A percentile compares a stretch with the other conserved stretches of the same genome.
These are phyloP conservation scores for Holothuria leucospilota DNA, from an alignment of 53 echinoderm and acorn worm species.

Conservation along the genomic window DNA sequence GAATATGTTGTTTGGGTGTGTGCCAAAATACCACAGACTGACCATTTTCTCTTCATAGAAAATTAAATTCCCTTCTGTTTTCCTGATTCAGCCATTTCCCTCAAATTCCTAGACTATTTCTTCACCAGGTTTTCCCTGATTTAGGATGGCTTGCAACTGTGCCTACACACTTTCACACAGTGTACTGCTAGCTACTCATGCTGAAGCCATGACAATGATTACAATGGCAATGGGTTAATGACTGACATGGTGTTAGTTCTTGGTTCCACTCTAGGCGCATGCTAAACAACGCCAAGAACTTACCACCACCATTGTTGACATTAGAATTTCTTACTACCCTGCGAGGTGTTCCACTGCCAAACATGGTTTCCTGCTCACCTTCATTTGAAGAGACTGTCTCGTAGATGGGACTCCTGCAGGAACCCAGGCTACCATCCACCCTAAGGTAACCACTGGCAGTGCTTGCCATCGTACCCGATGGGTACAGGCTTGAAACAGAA, in stretches of 20 bases:
- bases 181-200: neutral
- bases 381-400: slow-evolving; percentile 67
- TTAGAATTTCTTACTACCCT: slow-evolving; percentile 42
- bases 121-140: too few species aligned
- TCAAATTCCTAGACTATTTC: too few species aligned
- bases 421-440: slow-evolving; percentile 41
- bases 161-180: neutral
- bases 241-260: slow-evolving; percentile 32
- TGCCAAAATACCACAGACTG: too few species aligned
- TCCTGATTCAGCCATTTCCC: too few species aligned
- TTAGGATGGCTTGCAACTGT: too few species aligned
- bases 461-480: slow-evolving; percentile 47
- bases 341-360: slow-evolving; percentile 46
- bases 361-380: slow-evolving; percentile 67
- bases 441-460: slow-evolving; percentile 43
- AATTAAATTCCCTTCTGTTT: too few species aligned
- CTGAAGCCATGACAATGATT: slow-evolving; percentile 14
- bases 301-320: slow-evolving; percentile 42
- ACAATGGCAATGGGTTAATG: slow-evolving; percentile 34
- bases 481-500: slow-evolving; percentile 36
- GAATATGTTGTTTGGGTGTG: too few species aligned
- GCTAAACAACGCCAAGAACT: slow-evolving; percentile 13
- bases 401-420: slow-evolving; percentile 62
- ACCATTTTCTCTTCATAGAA: too few species aligned
- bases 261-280: slow-evolving; percentile 24